A percentile compares a stretch with the other conserved stretches of the same genome.
These are phyloP conservation scores for Mellivora capensis DNA, from an alignment of 2,113 vertebrate genomes.

Conservation along the genomic window DNA sequence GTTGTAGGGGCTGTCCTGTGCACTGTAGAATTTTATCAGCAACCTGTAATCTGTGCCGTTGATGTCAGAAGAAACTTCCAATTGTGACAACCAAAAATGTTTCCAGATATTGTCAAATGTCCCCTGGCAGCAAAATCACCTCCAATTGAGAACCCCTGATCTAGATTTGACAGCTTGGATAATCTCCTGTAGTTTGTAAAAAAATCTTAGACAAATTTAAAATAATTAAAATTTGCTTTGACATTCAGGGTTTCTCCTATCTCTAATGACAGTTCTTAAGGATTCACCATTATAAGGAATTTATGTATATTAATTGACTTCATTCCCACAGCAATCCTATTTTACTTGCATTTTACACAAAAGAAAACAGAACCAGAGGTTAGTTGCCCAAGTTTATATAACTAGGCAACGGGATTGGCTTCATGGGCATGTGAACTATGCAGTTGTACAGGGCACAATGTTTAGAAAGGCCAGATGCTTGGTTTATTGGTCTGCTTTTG, in stretches of 20 bases:
- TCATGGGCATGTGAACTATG: background rate
- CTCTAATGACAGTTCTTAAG: background rate
- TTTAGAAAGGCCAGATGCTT: background rate
- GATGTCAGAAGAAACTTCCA: background rate
- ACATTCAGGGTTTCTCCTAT: background rate
- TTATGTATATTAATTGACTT: background rate
- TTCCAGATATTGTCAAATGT: background rate
- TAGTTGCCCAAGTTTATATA: background rate
- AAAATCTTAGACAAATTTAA: slow-evolving; percentile 13
- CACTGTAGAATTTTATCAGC: background rate
- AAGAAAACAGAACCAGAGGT: background rate
- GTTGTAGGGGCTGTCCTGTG: background rate
- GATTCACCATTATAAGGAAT: background rate
- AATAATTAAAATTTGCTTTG: slow-evolving; percentile 9
- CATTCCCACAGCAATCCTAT: background rate
- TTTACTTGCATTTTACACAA: background rate
- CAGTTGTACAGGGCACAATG: background rate
- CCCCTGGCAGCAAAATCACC: background rate
- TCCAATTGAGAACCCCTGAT: background rate
- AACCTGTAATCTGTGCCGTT: background rate
- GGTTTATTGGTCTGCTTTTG: background rate
- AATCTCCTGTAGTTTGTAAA: background rate
- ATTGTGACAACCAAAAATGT: slow-evolving; percentile 22
- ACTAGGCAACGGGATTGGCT: background rate
- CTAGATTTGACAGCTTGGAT: background rate